Base-by-base conservation (phyloP, 2,113 vertebrate species). In the Carettochelys insculpta region DNA sequence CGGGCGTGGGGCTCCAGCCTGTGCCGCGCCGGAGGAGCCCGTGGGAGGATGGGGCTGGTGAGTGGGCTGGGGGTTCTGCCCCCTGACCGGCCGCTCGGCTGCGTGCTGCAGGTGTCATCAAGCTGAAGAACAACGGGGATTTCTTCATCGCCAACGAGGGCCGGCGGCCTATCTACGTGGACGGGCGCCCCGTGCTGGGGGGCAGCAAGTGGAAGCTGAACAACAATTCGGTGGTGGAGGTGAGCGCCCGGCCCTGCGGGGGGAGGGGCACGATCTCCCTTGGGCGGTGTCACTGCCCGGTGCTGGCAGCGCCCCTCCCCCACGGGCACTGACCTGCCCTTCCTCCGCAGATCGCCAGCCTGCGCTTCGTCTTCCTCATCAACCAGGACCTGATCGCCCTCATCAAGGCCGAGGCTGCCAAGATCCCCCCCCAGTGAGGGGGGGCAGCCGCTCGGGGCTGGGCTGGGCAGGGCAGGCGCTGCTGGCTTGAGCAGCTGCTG, bases 91-190 rank as follows among this genome's bases (percentile, higher is more conserved):
- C 14, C 22, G 19, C 71, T 0, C 5, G 8, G 9, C 25, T 47
- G n/a, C 4, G 4, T 16, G 2, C 8, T 41, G 5, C 93, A 99
- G 99, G 99, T 47, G 98, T 99, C 95, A 99, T 99, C 90, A 99
- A 99, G 93, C 94, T 99, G 91, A 99, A 99, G 95, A 99, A 99
- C 90, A 99, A 99, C 0, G 99, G 99, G 1, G 99, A 99, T 83
- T 99, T 99, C 96, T 99, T 99, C 95, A 98, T 99, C 5, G 99
- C 98, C 56, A 99, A 99, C 1, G 99, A 99, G 96, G 99, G 99
- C 43, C 98, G 98, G 25, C 97, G 99, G 85, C 99, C 99, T 41
- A 98, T 99, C 95, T 99, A 99, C 89, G 99, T 99, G 0, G 99
- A 99, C 3, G 99, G 99, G 17, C 98, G 99, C 92, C 99, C 99